Evolutionary conservation across 2,888 invertebrate genomes (phyloP).

Genomic region (Tenthredo livida): DNA sequence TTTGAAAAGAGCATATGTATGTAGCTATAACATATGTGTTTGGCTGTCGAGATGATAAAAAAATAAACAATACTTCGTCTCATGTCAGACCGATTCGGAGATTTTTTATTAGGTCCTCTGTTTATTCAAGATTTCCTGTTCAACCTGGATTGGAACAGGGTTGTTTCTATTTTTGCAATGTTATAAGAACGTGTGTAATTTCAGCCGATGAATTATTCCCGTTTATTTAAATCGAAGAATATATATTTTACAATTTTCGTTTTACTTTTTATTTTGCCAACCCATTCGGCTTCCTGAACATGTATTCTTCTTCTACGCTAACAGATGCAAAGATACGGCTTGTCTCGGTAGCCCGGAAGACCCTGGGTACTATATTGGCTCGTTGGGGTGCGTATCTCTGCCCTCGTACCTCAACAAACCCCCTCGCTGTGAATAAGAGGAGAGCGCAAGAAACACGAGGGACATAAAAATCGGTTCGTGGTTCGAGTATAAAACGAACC

Average conservation of each 20-base stretch:
- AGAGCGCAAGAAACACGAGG: background rate
- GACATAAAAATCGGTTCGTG: constrained; percentile 35
- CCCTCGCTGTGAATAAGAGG: background rate
- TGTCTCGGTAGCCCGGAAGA: constrained; percentile 43
- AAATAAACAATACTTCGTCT: background rate
- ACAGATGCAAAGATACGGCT: constrained; percentile 41
- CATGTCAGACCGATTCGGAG: background rate
- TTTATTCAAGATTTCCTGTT: background rate
- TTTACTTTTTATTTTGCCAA: background rate
- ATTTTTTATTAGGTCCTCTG: no score
- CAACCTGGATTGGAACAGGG: no score
- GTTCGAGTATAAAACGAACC: background rate
- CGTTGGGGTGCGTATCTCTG: constrained; percentile 34
- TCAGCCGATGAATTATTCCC: background rate
- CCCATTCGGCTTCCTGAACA: constrained; percentile 20
- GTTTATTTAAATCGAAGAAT: background rate
- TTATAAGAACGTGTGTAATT: background rate
- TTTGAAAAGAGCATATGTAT: background rate
- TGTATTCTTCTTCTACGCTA: constrained; percentile 24
- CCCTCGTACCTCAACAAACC: constrained; percentile 21
- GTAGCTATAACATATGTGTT: background rate
- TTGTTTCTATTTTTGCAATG: background rate
- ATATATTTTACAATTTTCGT: background rate
- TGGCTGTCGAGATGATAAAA: background rate
- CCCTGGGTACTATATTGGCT: constrained; percentile 27